These are phyloP conservation scores for Melanchra persicariae DNA, from an alignment of 2,888 invertebrate genomes.

Conservation along the genomic window DNA sequence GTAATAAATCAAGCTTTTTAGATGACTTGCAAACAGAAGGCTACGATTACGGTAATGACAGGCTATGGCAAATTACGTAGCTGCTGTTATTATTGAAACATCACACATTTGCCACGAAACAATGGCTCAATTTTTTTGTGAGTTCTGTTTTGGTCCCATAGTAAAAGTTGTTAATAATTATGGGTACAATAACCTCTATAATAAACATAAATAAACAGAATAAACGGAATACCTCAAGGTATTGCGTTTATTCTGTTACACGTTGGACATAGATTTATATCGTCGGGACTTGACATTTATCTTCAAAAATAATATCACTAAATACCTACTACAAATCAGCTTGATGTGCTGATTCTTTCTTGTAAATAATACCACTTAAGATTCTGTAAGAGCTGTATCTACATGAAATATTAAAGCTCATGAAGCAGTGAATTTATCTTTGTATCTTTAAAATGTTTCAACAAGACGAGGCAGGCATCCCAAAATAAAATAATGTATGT, in stretches of 20 bases:
- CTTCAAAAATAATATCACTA: not conserved
- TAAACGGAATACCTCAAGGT: too few relatives aligned
- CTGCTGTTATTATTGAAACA: constrained; percentile 35
- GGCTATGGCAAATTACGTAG: constrained; percentile 18
- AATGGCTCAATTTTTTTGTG: constrained; percentile 1
- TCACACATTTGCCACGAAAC: constrained; percentile 36
- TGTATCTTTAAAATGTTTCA: constrained; percentile 10
- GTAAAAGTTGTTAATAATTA: too few relatives aligned
- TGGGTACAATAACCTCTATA: too few relatives aligned
- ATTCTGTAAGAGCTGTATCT: not conserved
- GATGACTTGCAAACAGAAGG: constrained; percentile 38
- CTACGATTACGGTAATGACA: constrained; percentile 48
- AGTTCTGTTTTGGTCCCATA: not conserved
- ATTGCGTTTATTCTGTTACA: too few relatives aligned
- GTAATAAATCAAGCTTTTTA: constrained; percentile 56
- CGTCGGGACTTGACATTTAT: not conserved
- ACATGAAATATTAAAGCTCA: constrained; percentile 3
- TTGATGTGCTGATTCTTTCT: too few relatives aligned
- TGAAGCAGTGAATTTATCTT: not conserved
- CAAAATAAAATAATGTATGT: constrained; percentile 19
- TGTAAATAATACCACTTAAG: not conserved
- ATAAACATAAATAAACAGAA: too few relatives aligned
- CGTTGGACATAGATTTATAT: not conserved
- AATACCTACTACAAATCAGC: not conserved
- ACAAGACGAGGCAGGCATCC: not conserved